Evolutionary conservation across 53 echinoderm and acorn worm species (phyloP), one percentile per base, ranked within the genome.

Genomic region (Pentamera pediparva): DNA sequence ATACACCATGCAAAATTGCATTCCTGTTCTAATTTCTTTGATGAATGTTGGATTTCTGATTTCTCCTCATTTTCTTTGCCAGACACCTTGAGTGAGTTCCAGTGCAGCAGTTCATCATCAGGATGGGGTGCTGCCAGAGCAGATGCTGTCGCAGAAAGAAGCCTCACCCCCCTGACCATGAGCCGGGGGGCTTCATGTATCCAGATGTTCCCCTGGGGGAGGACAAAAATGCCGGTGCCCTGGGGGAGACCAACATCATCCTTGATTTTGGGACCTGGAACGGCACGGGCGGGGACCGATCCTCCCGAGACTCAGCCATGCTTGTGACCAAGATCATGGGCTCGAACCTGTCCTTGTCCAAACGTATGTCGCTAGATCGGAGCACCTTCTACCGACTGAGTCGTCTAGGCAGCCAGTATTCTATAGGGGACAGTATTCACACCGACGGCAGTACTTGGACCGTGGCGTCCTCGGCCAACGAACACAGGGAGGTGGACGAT

Each of bases 361-460:
- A 94, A 74, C 77, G 94, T 34, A 78, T 77, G 77, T 90, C 90
- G 56, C 51, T 84, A 73, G 76, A 70, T 21, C 72, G 84, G 11
- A 85, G 76, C 21, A 85, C 76, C 62, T 94, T 94, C 78, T 94
- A 94, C 37, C 89, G 94, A 35, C 54, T 94, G 47, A 90, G 89
- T 58, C 90, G 82, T 19, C 76, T 87, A 2, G 94, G 87, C 8
- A 94, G 94, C 63, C 84, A 87, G 76, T 94, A 87, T 78, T 88
- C 86, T 60, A 48, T 94, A 21, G 76, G 87, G 24, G 94, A 87
- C 27, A 92, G 92, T 79, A 70, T 92, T 32, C 85, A 80, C 36
- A 87, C 89, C 4, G 94, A 90, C 43, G 94, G 89, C n/a, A 90
- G 94, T 58, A 90, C 87, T 3, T 94, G 94, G 94, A 94, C 94